Evolutionary conservation across 2,797 vertebrate species (phyloP).

Genomic region (Esox lucius): DNA sequence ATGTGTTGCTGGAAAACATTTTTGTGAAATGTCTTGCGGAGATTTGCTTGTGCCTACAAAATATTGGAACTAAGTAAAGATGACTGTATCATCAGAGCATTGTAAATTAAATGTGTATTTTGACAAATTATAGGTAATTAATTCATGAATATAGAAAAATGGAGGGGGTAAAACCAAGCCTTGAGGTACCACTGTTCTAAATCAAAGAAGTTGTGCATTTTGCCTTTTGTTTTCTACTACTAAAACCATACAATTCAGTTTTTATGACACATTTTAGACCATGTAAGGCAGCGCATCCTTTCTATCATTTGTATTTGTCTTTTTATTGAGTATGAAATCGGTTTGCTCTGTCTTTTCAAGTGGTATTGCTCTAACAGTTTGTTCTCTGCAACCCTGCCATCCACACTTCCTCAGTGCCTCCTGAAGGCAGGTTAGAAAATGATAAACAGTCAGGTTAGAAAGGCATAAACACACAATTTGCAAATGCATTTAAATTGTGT

Average conservation of each 20-base stretch:
- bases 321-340: neutral
- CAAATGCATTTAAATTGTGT: constrained; percentile 1
- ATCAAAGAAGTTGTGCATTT: too few species aligned
- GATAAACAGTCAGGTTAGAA: neutral
- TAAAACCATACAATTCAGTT: neutral
- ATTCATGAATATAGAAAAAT: too few species aligned
- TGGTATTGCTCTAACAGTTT: neutral
- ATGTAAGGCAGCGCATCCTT: neutral
- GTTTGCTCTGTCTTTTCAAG: neutral
- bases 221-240: too few species aligned
- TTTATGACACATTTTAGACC: neutral
- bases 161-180: too few species aligned
- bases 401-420: neutral
- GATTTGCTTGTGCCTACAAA: too few species aligned
- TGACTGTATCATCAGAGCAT: too few species aligned
- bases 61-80: too few species aligned
- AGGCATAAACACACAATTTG: constrained; percentile 9
- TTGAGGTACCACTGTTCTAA: too few species aligned
- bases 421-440: neutral
- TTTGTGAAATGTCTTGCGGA: too few species aligned
- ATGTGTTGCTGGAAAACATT: too few species aligned
- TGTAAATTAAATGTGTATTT: too few species aligned
- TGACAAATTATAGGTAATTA: too few species aligned
- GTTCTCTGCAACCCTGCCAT: neutral
- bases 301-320: neutral